Evolutionary conservation across 2,888 invertebrate genomes (phyloP).

Genomic region (Synergus umbraculus): DNA sequence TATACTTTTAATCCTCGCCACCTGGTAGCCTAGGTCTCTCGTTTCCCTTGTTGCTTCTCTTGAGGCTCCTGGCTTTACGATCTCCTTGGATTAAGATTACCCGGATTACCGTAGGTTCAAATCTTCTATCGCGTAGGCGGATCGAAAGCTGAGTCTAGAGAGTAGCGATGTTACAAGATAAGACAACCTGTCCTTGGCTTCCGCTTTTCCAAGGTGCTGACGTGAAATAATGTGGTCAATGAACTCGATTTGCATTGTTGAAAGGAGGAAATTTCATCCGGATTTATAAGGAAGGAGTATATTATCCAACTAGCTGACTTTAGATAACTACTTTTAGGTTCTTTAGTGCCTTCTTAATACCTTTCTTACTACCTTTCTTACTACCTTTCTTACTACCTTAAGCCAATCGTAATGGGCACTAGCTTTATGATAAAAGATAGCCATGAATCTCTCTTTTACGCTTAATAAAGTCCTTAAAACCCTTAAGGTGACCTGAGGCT

Average conservation of each 20-base stretch:
- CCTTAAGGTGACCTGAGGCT: constrained; percentile 8
- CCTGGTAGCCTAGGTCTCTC: too few species aligned
- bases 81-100: constrained; percentile 40
- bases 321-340: neutral
- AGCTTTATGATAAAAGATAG: neutral
- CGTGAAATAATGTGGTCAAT: neutral
- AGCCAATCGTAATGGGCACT: neutral
- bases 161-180: constrained; percentile 37
- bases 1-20: too few species aligned
- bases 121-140: constrained; percentile 37
- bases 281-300: neutral
- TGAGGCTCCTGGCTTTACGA: constrained; percentile 34
- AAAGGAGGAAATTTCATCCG: neutral
- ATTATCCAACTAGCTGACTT: neutral
- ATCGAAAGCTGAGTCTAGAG: constrained; percentile 25
- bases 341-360: neutral
- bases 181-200: constrained; percentile 42
- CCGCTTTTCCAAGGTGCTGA: constrained; percentile 39
- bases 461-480: constrained; percentile 31
- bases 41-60: neutral
- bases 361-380: neutral
- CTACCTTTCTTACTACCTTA: neutral
- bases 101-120: constrained; percentile 43
- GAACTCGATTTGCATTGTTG: neutral
- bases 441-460: constrained; percentile 32